Evolutionary conservation across 1,140 invertebrate genomes (phyloP).

Genomic region (Drosophila erecta): DNA sequence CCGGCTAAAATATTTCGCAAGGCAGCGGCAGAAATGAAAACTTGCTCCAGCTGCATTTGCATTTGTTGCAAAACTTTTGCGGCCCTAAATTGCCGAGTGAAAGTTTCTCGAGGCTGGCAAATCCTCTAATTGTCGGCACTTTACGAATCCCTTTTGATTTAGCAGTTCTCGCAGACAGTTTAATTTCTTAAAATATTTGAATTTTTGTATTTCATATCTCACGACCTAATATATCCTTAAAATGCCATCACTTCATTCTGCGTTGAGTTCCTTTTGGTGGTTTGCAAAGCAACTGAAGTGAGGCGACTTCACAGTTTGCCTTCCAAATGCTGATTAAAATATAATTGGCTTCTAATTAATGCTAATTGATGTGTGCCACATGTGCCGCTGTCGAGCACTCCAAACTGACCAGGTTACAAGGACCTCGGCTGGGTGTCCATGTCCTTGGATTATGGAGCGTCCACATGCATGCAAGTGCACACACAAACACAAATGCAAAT

Average conservation of each 20-base stretch:
- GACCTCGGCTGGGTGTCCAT: not conserved
- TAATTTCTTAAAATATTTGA: too few relatives aligned
- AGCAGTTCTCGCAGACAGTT: too few relatives aligned
- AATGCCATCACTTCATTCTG: too few relatives aligned
- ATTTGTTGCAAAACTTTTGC: constrained; percentile 49
- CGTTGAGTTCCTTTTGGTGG: too few relatives aligned
- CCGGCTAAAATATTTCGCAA: constrained; percentile 2
- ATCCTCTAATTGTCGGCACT: not conserved
- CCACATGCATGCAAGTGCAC: not conserved
- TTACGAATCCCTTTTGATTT: too few relatives aligned
- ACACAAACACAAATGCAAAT: not conserved
- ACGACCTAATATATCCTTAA: too few relatives aligned
- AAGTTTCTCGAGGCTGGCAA: constrained; percentile 13
- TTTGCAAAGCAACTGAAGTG: not conserved
- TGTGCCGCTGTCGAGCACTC: constrained; percentile 15
- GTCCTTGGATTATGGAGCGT: constrained; percentile 16
- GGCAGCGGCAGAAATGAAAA: constrained; percentile 17
- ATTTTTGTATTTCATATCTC: too few relatives aligned
- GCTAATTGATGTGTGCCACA: constrained; percentile 72
- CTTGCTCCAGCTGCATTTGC: constrained; percentile 52
- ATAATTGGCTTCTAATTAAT: constrained; percentile 72
- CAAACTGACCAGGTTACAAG: constrained; percentile 3
- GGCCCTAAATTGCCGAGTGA: constrained; percentile 39
- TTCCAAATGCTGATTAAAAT: constrained; percentile 70
- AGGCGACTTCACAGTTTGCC: constrained; percentile 14